phyloP scores from a whole-genome alignment of 2,797 vertebrate species.

The Etheostoma perlongum region DNA sequence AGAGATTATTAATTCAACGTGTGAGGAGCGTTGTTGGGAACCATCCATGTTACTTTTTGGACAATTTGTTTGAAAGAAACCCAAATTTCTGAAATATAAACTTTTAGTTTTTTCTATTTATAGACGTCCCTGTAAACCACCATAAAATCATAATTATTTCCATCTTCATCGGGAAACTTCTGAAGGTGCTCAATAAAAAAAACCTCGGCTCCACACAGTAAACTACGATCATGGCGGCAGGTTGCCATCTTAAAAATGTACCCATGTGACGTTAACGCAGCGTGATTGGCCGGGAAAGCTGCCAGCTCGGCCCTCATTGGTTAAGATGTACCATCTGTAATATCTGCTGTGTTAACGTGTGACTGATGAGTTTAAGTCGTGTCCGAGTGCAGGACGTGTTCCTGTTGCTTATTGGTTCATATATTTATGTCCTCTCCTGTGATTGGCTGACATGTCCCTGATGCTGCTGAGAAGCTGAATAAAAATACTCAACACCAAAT shows the following conservation, averaged over 20 bases:
- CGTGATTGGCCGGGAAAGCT: background rate
- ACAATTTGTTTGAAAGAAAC: too few relatives aligned
- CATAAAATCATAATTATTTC: too few relatives aligned
- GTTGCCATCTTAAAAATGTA: too few relatives aligned
- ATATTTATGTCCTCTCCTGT: conserved; percentile 47
- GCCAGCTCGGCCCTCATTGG: background rate
- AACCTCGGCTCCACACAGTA: background rate
- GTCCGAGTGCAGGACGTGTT: background rate
- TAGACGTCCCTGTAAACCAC: too few relatives aligned
- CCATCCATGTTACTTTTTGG: too few relatives aligned
- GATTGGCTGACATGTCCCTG: conserved; percentile 61
- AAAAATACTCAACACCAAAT: conserved; percentile 18
- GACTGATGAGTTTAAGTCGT: background rate
- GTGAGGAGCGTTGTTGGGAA: too few relatives aligned
- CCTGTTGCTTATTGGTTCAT: conserved; percentile 37
- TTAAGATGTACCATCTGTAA: background rate
- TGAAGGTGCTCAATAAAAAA: too few relatives aligned
- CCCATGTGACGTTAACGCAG: background rate
- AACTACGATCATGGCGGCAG: conserved; percentile 1
- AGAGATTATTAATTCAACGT: too few relatives aligned
- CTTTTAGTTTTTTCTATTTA: too few relatives aligned
- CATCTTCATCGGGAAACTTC: too few relatives aligned
- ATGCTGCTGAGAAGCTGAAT: conserved; percentile 67
- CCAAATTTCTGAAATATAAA: too few relatives aligned
- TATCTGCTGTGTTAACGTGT: background rate